Percentiles rank a stretch among this genome's conserved stretches.
Evolutionary conservation across 2,888 invertebrate genomes (phyloP).

Genomic region (Rhaphigaster nebulosa): DNA sequence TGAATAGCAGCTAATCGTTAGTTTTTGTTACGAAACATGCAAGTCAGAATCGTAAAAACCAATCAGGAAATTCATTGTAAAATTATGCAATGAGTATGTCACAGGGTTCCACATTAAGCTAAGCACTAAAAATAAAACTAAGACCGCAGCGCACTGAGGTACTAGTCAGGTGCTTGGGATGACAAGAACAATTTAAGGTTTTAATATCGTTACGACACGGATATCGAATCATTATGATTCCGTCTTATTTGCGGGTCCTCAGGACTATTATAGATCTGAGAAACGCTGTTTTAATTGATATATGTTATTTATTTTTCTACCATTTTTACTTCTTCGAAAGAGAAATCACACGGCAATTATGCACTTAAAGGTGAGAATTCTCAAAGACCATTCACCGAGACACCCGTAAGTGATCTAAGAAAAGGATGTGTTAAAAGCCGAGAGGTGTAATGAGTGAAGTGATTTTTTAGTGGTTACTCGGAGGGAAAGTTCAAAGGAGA

Average conservation of each 20-base stretch:
- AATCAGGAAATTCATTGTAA: constrained; percentile 19
- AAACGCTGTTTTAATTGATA: background rate
- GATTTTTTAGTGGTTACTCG: background rate
- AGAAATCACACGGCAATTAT: background rate
- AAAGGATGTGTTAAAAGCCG: background rate
- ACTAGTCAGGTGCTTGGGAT: background rate
- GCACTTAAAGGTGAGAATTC: background rate
- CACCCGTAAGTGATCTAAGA: background rate
- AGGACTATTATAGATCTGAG: background rate
- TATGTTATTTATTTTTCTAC: background rate
- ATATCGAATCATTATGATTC: background rate
- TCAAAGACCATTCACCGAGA: background rate
- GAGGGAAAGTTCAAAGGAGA: background rate
- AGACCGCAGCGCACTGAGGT: background rate
- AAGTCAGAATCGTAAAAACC: background rate
- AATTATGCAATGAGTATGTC: background rate
- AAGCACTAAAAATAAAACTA: background rate
- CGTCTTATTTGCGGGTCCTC: background rate
- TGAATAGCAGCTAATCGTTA: background rate
- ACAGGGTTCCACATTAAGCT: background rate
- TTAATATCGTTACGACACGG: background rate
- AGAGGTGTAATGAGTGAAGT: background rate
- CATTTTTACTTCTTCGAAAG: background rate
- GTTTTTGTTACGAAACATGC: background rate
- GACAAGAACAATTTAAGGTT: background rate